Base-by-base conservation (phyloP, 2,113 vertebrate genomes). In the Petromus typicus region DNA sequence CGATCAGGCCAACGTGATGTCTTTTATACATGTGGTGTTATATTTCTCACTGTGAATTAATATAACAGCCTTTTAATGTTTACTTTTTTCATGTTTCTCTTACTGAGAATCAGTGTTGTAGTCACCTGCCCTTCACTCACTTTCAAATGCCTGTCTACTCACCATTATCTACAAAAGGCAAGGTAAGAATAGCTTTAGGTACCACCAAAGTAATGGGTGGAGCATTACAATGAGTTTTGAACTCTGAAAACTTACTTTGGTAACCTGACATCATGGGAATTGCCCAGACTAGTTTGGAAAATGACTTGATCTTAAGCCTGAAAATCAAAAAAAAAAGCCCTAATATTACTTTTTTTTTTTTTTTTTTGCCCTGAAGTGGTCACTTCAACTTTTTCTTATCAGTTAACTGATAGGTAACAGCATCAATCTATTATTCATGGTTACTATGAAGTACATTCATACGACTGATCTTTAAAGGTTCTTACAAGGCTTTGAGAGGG, bases 31-130 rank as follows among this genome's bases (percentile, higher is more conserved):
- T 32, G 32, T 20, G 9, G 37, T 92, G 37, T 76, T 92, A 34
- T 54, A 63, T 83, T 96, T 92, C 83, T 80, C 95, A 84, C 37
- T 64, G 10, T 84, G 87, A 96, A 89, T 95, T 82, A 89, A 93
- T 64, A 83, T 34, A 85, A 34, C 2, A 79, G 43, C 40, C 30
- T 76, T 89, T 95, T 96, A 83, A 93, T 94, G 73, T 82, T 90
- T 79, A 14, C 34, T 91, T 88, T 89, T n/a, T 30, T 91, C 17
- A 27, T 69, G 63, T n/a, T 7, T 51, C 67, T 92, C 91, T 95
- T 90, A 63, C 66, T 63, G 48, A 73, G 61, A 92, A 37, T 69
- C 83, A 37, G 73, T 92, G 30, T 88, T 78, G 18, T 34, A 20
- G 30, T 51, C 69, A 81, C 3, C 32, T 22, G 54, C 51, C 40